A percentile compares a stretch with the other conserved stretches of the same genome.
phyloP scores from a whole-genome alignment of 2,113 vertebrate genomes.

The Dolichotis patagonum region DNA sequence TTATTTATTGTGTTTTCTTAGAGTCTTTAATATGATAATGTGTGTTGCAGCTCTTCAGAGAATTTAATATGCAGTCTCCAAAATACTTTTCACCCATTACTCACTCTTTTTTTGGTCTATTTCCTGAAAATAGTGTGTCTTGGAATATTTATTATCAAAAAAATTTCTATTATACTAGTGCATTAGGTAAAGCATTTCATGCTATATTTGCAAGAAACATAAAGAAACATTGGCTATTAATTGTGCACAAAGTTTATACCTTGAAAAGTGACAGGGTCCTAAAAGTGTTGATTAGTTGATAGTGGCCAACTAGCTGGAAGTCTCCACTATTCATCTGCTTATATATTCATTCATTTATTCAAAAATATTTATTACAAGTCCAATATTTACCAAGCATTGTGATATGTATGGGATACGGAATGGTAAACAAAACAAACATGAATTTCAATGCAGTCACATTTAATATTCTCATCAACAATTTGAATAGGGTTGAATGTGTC shows the following conservation, averaged over 20 bases:
- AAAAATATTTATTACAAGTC: conserved; percentile 2
- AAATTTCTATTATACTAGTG: conserved; percentile 7
- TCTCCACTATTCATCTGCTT: neutral
- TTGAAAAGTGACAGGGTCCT: neutral
- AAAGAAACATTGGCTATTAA: neutral
- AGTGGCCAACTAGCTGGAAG: neutral
- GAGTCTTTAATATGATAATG: neutral
- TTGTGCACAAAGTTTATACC: neutral
- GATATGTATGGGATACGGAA: neutral
- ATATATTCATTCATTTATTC: neutral
- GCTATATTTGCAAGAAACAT: neutral
- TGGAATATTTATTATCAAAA: neutral
- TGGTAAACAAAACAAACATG: neutral
- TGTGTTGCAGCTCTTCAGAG: neutral
- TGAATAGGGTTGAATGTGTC: neutral
- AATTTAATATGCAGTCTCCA: conserved; percentile 9
- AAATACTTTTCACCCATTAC: neutral
- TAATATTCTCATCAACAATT: conserved; percentile 44
- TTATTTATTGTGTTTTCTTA: conserved; percentile 18
- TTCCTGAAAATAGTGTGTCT: neutral
- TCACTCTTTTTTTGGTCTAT: neutral
- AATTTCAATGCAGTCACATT: neutral
- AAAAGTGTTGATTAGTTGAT: neutral
- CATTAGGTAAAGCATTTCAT: neutral
- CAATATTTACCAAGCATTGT: neutral